Evolutionary conservation across 1,140 invertebrate genomes (phyloP).

Genomic region (Pentalonia nigronervosa): DNA sequence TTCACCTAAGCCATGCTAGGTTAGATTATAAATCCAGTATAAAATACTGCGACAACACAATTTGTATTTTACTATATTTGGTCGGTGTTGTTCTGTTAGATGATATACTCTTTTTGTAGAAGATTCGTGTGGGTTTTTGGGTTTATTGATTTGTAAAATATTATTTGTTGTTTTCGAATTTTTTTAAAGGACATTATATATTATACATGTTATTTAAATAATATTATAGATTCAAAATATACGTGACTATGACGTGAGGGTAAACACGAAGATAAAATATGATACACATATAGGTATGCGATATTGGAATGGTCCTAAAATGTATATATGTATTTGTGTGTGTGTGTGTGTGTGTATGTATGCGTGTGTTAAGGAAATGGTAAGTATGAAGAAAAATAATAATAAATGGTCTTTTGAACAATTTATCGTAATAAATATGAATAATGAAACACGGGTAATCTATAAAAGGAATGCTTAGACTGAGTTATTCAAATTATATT

Average conservation of each 20-base stretch:
- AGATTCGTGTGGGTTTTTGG: neutral
- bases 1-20: neutral
- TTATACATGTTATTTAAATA: neutral
- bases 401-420: conserved; percentile 9
- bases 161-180: neutral
- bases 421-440: conserved; percentile 12
- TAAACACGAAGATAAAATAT: neutral
- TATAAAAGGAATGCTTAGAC: neutral
- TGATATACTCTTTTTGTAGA: neutral
- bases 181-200: conserved; percentile 1
- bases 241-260: neutral
- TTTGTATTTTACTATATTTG: neutral
- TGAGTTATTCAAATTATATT: conserved; percentile 17
- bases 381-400: neutral
- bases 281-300: neutral
- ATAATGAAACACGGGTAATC: conserved; percentile 2
- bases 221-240: neutral
- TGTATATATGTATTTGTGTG: neutral
- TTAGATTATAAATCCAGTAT: neutral
- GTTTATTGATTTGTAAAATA: conserved; percentile 22
- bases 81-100: neutral
- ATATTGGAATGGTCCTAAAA: neutral
- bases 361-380: neutral
- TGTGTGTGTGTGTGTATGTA: neutral
- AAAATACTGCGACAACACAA: neutral